These are phyloP conservation scores for Dascillus cervinus DNA, from an alignment of 2,888 invertebrate species.

Conservation along the genomic window DNA sequence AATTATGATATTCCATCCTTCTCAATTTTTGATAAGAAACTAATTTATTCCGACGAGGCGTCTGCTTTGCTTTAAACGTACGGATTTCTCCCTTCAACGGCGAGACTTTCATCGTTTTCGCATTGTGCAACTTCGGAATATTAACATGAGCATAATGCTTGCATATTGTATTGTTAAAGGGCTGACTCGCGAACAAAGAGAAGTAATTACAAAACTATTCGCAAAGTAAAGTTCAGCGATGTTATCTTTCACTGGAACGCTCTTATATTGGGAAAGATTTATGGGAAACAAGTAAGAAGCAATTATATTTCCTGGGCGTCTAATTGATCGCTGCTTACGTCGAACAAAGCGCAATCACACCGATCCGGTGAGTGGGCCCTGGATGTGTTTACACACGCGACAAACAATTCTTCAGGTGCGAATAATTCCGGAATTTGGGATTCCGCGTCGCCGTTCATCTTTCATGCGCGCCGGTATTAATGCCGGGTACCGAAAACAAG, in stretches of 20 bases:
- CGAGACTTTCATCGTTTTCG: slow-evolving; percentile 4
- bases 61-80: slow-evolving; percentile 10
- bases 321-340: no score
- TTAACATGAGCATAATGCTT: slow-evolving; percentile 16
- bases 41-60: slow-evolving; percentile 9
- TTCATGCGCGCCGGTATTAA: slow-evolving; percentile 13
- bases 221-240: slow-evolving; percentile 8
- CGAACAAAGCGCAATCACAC: slow-evolving; percentile 3
- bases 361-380: slow-evolving; percentile 4
- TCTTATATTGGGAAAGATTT: slow-evolving; percentile 7
- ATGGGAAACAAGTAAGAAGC: slow-evolving; percentile 10
- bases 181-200: slow-evolving; percentile 13
- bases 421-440: slow-evolving; percentile 23
- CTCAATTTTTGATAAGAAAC: slow-evolving; percentile 14
- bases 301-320: slow-evolving; percentile 9
- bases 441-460: slow-evolving; percentile 21
- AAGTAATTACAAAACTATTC: slow-evolving; percentile 18
- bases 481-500: slow-evolving; percentile 8
- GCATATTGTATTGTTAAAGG: slow-evolving; percentile 11
- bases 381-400: slow-evolving; percentile 11
- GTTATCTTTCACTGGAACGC: slow-evolving; percentile 10
- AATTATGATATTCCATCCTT: slow-evolving; percentile 12
- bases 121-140: slow-evolving; percentile 19
- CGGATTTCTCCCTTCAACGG: no score
- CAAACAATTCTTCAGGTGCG: slow-evolving; percentile 17